Conservation (phyloP, 2,113 vertebrate species). For the Panurus biarmicus region DNA sequence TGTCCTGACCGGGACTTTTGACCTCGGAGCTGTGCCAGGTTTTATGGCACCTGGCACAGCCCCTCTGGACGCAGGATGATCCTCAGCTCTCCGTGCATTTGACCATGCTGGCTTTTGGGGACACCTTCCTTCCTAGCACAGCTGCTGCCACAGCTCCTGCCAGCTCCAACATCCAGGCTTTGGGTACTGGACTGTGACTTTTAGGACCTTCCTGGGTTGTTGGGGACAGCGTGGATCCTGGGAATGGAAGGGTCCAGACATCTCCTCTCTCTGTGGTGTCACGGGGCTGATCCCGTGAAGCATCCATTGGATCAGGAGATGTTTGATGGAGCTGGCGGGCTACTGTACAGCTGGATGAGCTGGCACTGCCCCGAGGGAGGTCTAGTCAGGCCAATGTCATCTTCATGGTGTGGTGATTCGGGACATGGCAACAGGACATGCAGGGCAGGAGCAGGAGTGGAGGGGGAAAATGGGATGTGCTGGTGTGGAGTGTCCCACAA, state of each 20-base stretch:
- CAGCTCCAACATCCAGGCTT: not conserved
- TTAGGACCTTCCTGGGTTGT: not conserved
- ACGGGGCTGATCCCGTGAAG: not conserved
- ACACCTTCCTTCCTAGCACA: not conserved
- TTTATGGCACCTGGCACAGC: not conserved
- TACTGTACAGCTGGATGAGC: not conserved
- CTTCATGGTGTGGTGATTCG: fast-evolving
- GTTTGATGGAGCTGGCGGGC: not conserved
- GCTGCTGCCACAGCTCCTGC: not conserved
- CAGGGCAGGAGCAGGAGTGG: not conserved
- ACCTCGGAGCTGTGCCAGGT: not conserved
- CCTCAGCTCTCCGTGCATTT: not conserved
- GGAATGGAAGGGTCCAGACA: not conserved
- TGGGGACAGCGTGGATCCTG: not conserved
- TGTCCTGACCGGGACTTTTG: not conserved
- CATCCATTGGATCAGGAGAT: not conserved
- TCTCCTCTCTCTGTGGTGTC: not conserved
- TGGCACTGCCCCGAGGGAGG: not conserved
- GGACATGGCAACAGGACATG: not conserved
- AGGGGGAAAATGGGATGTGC: not conserved
- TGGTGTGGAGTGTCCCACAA: fast-evolving
- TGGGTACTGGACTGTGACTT: not conserved
- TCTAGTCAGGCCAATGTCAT: not conserved
- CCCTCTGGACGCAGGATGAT: not conserved
- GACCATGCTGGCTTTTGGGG: not conserved